Evolutionary conservation across 2,888 invertebrate species (phyloP), one percentile per base, ranked within the genome.

Genomic region (Cephalotes varians): DNA sequence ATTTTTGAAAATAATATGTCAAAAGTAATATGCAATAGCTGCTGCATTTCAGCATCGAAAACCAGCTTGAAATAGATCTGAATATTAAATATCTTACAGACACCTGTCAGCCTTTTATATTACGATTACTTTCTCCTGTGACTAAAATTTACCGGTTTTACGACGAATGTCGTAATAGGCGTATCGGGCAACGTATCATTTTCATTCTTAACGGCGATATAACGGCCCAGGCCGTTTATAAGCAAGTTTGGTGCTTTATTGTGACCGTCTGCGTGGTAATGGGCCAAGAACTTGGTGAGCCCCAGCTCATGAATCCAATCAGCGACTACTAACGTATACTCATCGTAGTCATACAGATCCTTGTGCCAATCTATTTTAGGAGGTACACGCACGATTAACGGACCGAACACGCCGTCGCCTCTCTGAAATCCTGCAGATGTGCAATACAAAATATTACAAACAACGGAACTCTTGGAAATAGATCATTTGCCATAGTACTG

Each of bases 261-360:
- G 91, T 97, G 96, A 0, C 97, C 98, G 31, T 95, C 95, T 0
- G 97, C 96, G 92, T 98, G 98, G 93, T 98, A 98, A 93, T 98
- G 98, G n/a, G 96, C 96, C 0, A 97, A 95, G 94, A 98, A 98
- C 94, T 97, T 97, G 1, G 96, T 96, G 21, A 97, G 95, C 0
- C 97, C 96, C 4, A 97, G 94, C 85, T 96, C 96, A 88, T 97
- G 97, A 56, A 97, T 96, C 98, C 98, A 99, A 93, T 98, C 98
- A 49, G 97, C 96, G 2, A 98, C 95, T 5, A 96, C 95, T 93
- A 98, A 96, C 1, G 96, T 96, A 94, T 98, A 98, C 51, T 97
- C 96, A 93, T 98, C 98, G 90, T 96, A 96, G 92, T 98, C 98
- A 94, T 98, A 98, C 0, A 97, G 94, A 10, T 95, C 94, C 0